Conservation (phyloP, 2,113 vertebrate genomes). For the Tachuris rubrigastra region DNA sequence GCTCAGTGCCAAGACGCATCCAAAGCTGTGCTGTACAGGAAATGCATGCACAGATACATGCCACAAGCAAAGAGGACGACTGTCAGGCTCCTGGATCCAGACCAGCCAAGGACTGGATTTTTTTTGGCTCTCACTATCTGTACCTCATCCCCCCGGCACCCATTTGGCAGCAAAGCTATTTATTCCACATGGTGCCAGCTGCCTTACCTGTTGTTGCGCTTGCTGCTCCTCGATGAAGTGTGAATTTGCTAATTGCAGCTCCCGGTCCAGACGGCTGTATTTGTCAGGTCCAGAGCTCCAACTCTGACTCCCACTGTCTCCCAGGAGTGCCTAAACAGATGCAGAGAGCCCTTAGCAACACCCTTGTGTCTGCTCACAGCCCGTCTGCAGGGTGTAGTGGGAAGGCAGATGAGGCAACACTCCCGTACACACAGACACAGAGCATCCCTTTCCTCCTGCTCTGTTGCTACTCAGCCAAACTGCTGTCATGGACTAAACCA, state of each 20-base stretch:
- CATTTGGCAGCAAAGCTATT: neutral
- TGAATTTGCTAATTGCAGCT: constrained; percentile 88
- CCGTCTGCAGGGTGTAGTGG: neutral
- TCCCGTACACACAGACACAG: neutral
- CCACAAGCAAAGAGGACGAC: neutral
- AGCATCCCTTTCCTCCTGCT: neutral
- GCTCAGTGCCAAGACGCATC: neutral
- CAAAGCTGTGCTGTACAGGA: neutral
- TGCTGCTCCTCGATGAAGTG: constrained; percentile 95
- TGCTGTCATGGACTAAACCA: neutral
- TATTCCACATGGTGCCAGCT: neutral
- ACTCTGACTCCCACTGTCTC: constrained; percentile 78
- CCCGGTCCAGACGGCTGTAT: constrained; percentile 82
- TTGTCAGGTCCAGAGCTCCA: constrained; percentile 84
- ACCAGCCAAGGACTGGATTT: neutral
- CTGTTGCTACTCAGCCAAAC: neutral
- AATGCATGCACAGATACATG: neutral
- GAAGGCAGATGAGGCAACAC: neutral
- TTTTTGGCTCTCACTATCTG: neutral
- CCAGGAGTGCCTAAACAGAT: constrained; percentile 78
- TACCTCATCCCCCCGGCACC: neutral
- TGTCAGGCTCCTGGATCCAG: neutral
- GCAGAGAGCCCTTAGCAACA: neutral
- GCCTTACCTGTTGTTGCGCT: constrained; percentile 90
- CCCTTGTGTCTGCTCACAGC: neutral